Evolutionary conservation across 2,888 invertebrate genomes (phyloP).

Genomic region (Rotaria macrura): DNA sequence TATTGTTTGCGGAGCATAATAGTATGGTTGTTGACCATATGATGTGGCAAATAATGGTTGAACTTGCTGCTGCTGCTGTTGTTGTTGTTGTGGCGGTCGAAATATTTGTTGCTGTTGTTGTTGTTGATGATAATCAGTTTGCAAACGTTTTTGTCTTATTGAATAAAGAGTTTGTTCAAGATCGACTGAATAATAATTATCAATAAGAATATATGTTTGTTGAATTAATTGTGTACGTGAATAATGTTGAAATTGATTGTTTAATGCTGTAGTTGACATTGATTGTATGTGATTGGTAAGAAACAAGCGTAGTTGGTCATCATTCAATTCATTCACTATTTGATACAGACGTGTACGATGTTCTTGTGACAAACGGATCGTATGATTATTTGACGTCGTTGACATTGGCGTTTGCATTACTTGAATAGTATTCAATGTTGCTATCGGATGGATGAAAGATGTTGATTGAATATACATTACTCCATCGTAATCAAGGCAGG

Average conservation of each 20-base stretch:
- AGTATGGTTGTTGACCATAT: neutral
- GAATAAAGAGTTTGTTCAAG: neutral
- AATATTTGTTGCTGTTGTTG: neutral
- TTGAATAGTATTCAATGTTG: neutral
- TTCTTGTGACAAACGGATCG: neutral
- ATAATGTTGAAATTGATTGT: neutral
- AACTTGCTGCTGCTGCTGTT: neutral
- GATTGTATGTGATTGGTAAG: neutral
- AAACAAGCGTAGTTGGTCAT: neutral
- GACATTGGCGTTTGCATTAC: neutral
- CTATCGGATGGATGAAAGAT: neutral
- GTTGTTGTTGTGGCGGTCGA: neutral
- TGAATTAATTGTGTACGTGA: neutral
- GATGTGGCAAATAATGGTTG: neutral
- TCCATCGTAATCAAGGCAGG: neutral
- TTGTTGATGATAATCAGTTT: neutral
- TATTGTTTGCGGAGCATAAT: neutral
- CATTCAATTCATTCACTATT: neutral
- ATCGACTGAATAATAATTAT: neutral
- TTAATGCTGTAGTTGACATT: neutral
- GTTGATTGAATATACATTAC: neutral
- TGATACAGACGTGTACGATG: neutral
- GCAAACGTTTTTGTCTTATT: neutral
- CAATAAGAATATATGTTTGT: neutral
- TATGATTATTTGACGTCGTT: neutral